Base-by-base conservation (phyloP, 2,888 invertebrate species). In the Drosophila macrospina region DNA sequence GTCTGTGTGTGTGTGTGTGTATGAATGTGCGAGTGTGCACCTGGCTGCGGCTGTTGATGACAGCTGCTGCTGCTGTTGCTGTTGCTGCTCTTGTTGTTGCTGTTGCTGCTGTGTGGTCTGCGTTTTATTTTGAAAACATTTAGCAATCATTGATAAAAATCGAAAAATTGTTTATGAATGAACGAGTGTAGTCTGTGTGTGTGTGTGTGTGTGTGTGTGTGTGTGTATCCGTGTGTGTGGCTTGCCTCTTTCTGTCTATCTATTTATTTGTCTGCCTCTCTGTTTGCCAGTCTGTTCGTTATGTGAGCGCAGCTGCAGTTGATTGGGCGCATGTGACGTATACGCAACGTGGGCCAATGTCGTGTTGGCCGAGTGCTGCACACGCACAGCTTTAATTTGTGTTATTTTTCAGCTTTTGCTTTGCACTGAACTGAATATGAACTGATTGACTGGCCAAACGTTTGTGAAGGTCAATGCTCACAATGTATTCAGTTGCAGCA, bases 121-220 rank as follows among this genome's bases (percentile, higher is more conserved):
- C 55, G 66, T 74, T 86, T 78, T 84, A 78, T 80, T 78, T 76
- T 81, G 66, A 81, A 77, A 83, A 70, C 84, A 88, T 84, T 87
- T 87, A 73, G 74, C 89, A 86, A 86, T 88, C 86, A 86, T 86
- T 86, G 89, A 86, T 85, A 89, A 86, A 86, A 85, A 83, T 89
- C 89, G 73, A 75, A 72, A 74, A 78, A 78, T 85, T 55, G 70
- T 85, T 86, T 89, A 89, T 86, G 86, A 86, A 86, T 86, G 85
- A 81, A 77, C n/a, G 55, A 26, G 39, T 42, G 55, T 20, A n/a
- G 20, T 20, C 1, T 20, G 20, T 56, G 30, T 30, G 15, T 61
- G 54, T 52, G 62, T 41, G 16, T 32, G 32, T 7, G 28, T 61
- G 41, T 39, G 30, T 48, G 59, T 65, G 44, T 37, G 10, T 59